Evolutionary conservation across 23 tunicate genomes (phyloP), one percentile per base, ranked within the genome.

Genomic region (Diplosoma virens): DNA sequence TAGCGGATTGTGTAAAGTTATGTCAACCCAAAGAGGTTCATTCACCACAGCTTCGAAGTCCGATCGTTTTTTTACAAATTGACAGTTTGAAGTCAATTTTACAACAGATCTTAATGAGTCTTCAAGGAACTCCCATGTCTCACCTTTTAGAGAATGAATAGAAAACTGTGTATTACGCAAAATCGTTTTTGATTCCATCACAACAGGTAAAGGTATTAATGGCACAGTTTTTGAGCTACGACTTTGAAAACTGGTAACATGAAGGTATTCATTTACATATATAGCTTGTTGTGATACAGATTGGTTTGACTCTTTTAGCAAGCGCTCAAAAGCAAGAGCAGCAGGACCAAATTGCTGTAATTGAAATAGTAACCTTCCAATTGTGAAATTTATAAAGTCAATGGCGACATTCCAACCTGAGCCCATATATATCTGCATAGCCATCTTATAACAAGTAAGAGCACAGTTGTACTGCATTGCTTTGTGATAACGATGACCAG

Each of bases 401-500:
- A 75, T 47, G 0, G 90, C 91, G 25, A 92, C 22, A 27, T 53
- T 45, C 97, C 97, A 92, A 0, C 79, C 91, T 25, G 71, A 66
- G 0, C 47, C 71, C 25, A 22, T 58, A 52, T 92, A 92, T 0
- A 92, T 83, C 61, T 92, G 92, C 0, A 85, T 33, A 25, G 97
- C 97, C 32, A 45, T 59, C 0, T 73, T 53, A 50, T 92, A 92
- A 37, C 97, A 85, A 6, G 66, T 47, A 37, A 85, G 25, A 9
- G 97, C 91, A 64, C 89, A 88, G 3, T 56, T 0, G 16, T 73
- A 58, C 59, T 92, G 91, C 30, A 53, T 36, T 48, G 83, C 80
- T 60, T 80, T 80, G 37, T 82, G 55, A 81, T 80, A 92, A 7
- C 97, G 75, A 86, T 92, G 97, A 16, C 97, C 97, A 2, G 97